Evolutionary conservation across 1,140 invertebrate species (phyloP).

Genomic region (Plectrocnemia conspersa): DNA sequence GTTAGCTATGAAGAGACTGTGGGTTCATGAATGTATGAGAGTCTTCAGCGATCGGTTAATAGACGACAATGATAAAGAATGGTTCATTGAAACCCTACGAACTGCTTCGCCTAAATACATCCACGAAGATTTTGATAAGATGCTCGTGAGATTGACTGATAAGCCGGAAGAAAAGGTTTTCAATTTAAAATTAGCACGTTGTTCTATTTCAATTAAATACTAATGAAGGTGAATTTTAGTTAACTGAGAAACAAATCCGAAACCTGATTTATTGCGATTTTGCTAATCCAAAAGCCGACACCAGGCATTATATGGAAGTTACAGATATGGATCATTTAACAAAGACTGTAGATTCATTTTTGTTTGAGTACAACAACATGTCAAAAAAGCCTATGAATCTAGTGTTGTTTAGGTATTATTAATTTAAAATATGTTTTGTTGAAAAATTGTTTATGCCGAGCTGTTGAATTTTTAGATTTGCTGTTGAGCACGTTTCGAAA

Average conservation of each 20-base stretch:
- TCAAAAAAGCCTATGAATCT: slow-evolving; percentile 97
- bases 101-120: slow-evolving; percentile 44
- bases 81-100: slow-evolving; percentile 65
- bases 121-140: slow-evolving; percentile 52
- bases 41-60: slow-evolving; percentile 92
- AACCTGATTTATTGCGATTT: slow-evolving; percentile 94
- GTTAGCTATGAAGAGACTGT: slow-evolving; percentile 84
- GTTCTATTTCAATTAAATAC: slow-evolving; percentile 1
- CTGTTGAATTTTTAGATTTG: slow-evolving; percentile 63
- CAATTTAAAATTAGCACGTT: not conserved
- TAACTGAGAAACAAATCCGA: slow-evolving; percentile 75
- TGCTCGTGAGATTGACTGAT: slow-evolving; percentile 44
- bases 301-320: slow-evolving; percentile 84
- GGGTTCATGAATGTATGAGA: slow-evolving; percentile 90
- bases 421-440: not conserved
- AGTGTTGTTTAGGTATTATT: slow-evolving; percentile 77
- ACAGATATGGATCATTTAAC: slow-evolving; percentile 76
- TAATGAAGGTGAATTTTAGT: slow-evolving; percentile 43
- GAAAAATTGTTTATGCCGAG: not conserved
- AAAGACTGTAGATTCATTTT: slow-evolving; percentile 82
- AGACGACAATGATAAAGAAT: slow-evolving; percentile 74
- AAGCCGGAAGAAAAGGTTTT: slow-evolving; percentile 33
- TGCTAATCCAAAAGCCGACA: slow-evolving; percentile 87
- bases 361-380: slow-evolving; percentile 93
- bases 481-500: slow-evolving; percentile 89